phyloP scores from a whole-genome alignment of 2,888 invertebrate genomes.

The Nymphalis polychloros region DNA sequence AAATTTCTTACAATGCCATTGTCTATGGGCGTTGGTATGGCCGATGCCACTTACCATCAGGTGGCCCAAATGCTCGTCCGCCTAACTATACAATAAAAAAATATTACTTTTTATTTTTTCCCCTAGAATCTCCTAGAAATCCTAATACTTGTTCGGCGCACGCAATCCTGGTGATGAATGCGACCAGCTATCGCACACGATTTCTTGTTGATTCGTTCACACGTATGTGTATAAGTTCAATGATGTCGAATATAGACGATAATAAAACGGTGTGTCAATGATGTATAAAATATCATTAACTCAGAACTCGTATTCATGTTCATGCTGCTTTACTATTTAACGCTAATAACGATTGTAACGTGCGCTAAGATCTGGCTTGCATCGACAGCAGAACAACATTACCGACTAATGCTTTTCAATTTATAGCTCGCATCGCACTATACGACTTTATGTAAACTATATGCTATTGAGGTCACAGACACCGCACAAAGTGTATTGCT shows the following conservation, averaged over 20 bases:
- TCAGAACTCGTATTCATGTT: background rate
- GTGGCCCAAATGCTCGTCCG: no score
- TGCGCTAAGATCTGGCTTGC: background rate
- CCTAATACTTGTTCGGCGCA: background rate
- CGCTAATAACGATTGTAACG: slow-evolving; percentile 1
- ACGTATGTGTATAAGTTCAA: no score
- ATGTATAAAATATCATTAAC: background rate
- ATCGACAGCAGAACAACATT: slow-evolving; percentile 15
- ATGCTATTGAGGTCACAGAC: slow-evolving; percentile 1
- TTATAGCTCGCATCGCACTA: slow-evolving; percentile 7
- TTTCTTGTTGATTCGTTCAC: no score
- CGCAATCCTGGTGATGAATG: background rate
- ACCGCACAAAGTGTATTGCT: background rate
- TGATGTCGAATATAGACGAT: background rate
- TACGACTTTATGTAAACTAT: background rate
- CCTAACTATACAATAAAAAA: no score
- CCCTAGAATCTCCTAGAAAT: no score
- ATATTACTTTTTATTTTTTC: background rate
- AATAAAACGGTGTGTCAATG: background rate
- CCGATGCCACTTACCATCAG: no score
- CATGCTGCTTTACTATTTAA: background rate
- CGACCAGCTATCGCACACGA: no score
- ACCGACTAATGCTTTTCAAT: slow-evolving; percentile 18
- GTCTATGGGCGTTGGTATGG: no score
- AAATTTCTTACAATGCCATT: no score